These are phyloP conservation scores for Drosophila vallismaia DNA, from an alignment of 2,888 invertebrate species.

Conservation along the genomic window DNA sequence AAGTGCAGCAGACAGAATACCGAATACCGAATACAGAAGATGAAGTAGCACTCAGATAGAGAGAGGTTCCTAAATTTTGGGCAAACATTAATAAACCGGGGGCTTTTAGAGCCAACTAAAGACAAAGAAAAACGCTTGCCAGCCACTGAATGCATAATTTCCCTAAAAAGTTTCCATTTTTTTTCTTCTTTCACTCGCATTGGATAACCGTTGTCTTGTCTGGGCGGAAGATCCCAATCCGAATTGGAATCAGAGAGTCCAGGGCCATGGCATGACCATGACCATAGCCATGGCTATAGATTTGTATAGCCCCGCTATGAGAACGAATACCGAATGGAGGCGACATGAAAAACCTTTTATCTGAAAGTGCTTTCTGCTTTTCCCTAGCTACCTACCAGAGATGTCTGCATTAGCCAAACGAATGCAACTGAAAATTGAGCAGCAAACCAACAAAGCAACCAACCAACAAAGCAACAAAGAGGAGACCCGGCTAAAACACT, in stretches of 20 bases:
- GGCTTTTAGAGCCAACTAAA: constrained; percentile 57
- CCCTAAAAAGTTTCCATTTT: constrained; percentile 64
- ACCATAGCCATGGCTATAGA: constrained; percentile 35
- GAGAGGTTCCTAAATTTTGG: constrained; percentile 64
- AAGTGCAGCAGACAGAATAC: constrained; percentile 16
- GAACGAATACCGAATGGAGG: constrained; percentile 67
- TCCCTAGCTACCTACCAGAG: constrained; percentile 39
- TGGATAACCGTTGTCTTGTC: constrained; percentile 33
- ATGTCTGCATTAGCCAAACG: constrained; percentile 73
- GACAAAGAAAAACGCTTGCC: constrained; percentile 6
- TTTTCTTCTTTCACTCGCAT: constrained; percentile 25
- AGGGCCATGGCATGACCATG: constrained; percentile 46
- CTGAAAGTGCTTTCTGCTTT: constrained; percentile 63
- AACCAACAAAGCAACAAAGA: constrained; percentile 47
- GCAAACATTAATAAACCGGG: constrained; percentile 74
- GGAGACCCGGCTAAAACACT: constrained; percentile 21
- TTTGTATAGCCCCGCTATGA: constrained; percentile 19
- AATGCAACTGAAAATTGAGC: constrained; percentile 68
- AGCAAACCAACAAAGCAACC: no score
- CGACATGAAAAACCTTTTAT: constrained; percentile 78
- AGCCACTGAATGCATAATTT: constrained; percentile 71
- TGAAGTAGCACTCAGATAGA: constrained; percentile 22
- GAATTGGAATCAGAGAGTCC: constrained; percentile 14
- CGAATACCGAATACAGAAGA: constrained; percentile 1
- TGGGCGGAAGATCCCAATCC: constrained; percentile 20